A percentile compares a stretch with the other conserved stretches of the same genome.
phyloP scores from a whole-genome alignment of 2,113 vertebrate genomes.

The Equus quagga region DNA sequence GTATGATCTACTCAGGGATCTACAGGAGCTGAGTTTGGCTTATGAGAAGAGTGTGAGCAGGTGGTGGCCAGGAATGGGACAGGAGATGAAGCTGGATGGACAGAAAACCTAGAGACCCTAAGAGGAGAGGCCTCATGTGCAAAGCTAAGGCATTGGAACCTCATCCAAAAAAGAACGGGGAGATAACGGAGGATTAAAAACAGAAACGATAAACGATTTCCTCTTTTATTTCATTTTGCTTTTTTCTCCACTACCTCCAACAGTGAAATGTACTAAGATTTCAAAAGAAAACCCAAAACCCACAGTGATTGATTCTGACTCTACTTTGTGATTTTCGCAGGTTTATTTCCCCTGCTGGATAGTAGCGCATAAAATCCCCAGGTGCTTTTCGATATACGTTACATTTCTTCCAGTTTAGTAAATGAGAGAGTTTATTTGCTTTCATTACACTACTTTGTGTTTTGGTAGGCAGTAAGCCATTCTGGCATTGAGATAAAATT shows the following conservation, averaged over 20 bases:
- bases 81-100: background rate
- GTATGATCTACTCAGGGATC: background rate
- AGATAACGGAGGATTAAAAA: background rate
- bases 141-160: background rate
- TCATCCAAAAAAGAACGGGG: background rate
- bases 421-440: slow-evolving; percentile 30
- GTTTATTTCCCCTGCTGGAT: slow-evolving; percentile 41
- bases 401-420: slow-evolving; percentile 41
- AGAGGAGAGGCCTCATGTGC: background rate
- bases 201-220: background rate
- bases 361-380: slow-evolving; percentile 41
- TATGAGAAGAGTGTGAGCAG: background rate
- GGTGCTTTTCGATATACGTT: background rate
- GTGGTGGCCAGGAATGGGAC: background rate
- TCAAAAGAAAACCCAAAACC: slow-evolving; percentile 34
- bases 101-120: background rate
- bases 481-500: background rate
- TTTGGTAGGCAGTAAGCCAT: slow-evolving; percentile 8
- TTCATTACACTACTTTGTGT: slow-evolving; percentile 24
- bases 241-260: background rate
- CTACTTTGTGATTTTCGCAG: background rate
- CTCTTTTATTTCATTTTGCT: background rate
- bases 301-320: background rate
- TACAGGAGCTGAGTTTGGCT: background rate
- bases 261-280: slow-evolving; percentile 15